Percentiles rank a stretch among this genome's conserved stretches.
phyloP scores from a whole-genome alignment of 2,113 vertebrate species.

The Tor tambroides region DNA sequence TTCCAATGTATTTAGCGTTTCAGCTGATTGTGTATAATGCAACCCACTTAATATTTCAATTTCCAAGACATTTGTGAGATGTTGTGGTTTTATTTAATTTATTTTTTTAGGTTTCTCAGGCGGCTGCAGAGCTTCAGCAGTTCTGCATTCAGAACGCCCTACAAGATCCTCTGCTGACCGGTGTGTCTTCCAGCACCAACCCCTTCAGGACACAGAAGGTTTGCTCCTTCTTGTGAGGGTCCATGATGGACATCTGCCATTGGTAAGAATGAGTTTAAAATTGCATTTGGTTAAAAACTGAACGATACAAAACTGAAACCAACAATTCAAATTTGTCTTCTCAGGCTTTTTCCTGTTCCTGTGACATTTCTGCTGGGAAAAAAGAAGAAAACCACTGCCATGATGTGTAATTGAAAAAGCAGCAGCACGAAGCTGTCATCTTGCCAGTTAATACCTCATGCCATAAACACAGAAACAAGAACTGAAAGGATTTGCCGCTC shows the following conservation, averaged over 20 bases:
- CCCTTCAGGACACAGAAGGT: slow-evolving; percentile 97
- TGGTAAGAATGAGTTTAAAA: slow-evolving; percentile 62
- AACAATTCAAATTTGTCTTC: background rate
- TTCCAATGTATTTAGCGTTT: background rate
- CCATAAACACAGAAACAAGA: slow-evolving; percentile 23
- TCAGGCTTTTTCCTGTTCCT: slow-evolving; percentile 38
- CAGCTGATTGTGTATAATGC: background rate
- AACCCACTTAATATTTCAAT: background rate
- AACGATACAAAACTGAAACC: background rate
- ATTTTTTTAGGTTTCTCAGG: slow-evolving; percentile 88
- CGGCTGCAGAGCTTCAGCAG: slow-evolving; percentile 93
- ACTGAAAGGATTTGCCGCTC: background rate
- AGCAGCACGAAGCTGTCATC: background rate
- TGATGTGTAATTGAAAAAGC: background rate
- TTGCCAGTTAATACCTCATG: slow-evolving; percentile 28
- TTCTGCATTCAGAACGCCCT: slow-evolving; percentile 96
- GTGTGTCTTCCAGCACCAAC: slow-evolving; percentile 96
- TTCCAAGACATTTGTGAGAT: background rate
- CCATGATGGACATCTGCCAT: slow-evolving; percentile 49
- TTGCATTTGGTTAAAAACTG: background rate
- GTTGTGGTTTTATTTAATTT: background rate
- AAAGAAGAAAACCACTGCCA: slow-evolving; percentile 39
- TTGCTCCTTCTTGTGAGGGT: slow-evolving; percentile 93
- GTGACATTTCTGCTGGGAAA: slow-evolving; percentile 49
- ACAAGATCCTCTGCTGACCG: slow-evolving; percentile 93